Evolutionary conservation across 2,797 vertebrate genomes (phyloP).

Genomic region (Lagodon rhomboides): DNA sequence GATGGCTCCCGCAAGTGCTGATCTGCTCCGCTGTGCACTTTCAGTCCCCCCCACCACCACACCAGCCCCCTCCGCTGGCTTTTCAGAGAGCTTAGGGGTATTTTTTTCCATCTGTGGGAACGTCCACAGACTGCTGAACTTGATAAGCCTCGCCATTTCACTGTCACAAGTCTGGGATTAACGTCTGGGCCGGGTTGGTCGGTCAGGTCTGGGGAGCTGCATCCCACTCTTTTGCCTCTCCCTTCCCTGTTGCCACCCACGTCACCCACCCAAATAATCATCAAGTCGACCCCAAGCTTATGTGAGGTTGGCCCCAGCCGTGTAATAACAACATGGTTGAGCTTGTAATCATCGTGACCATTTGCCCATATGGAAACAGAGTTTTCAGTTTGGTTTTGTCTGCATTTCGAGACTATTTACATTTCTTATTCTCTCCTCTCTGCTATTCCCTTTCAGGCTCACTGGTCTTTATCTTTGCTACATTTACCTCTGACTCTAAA

Average conservation of each 20-base stretch:
- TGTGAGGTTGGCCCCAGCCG: constrained; percentile 55
- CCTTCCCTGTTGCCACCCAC: constrained; percentile 65
- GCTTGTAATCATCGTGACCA: constrained; percentile 69
- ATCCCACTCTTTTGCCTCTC: constrained; percentile 56
- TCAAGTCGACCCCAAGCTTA: constrained; percentile 65
- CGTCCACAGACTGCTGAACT: constrained; percentile 51
- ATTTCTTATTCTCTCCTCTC: neutral
- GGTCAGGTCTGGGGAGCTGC: constrained; percentile 34
- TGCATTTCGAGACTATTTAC: constrained; percentile 41
- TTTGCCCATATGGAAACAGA: constrained; percentile 50
- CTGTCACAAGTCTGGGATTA: constrained; percentile 71
- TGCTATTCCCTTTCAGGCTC: neutral
- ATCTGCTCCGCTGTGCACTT: constrained; percentile 39
- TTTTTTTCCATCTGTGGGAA: constrained; percentile 39
- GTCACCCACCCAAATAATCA: constrained; percentile 61
- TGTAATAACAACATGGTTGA: constrained; percentile 49
- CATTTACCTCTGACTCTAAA: neutral
- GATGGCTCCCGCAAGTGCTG: constrained; percentile 9
- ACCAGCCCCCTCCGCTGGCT: neutral
- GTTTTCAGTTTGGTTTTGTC: constrained; percentile 38
- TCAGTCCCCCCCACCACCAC: neutral
- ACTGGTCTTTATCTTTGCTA: neutral
- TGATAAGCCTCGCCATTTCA: constrained; percentile 59
- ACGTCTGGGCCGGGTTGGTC: constrained; percentile 48
- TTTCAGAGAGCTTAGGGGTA: constrained; percentile 31